Conservation (phyloP, 1,140 invertebrate species). For the Drosophila nigrodunni region DNA sequence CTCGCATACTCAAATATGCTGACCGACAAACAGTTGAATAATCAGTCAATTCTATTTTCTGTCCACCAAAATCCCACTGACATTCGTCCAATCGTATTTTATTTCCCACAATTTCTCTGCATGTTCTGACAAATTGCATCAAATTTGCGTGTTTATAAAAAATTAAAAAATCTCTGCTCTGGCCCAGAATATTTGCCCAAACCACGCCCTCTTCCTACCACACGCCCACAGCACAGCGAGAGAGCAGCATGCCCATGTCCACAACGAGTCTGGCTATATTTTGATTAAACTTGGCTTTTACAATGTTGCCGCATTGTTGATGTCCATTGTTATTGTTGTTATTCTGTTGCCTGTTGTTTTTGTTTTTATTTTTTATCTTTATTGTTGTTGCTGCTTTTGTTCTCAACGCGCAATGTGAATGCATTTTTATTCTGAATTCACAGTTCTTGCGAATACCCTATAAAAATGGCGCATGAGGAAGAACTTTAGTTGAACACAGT, state of each 20-base stretch:
- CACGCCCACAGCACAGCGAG: not conserved
- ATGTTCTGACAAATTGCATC: constrained; percentile 56
- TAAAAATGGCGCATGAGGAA: not conserved
- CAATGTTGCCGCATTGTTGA: constrained; percentile 51
- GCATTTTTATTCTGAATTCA: constrained; percentile 52
- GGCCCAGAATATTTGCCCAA: constrained; percentile 16
- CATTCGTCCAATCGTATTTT: not conserved
- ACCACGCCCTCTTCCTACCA: constrained; percentile 12
- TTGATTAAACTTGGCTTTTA: constrained; percentile 81
- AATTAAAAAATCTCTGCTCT: constrained; percentile 68
- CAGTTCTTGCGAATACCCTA: constrained; percentile 30
- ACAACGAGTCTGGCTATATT: constrained; percentile 44
- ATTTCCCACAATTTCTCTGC: constrained; percentile 36
- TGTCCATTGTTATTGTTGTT: constrained; percentile 54
- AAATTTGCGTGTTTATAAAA: constrained; percentile 79
- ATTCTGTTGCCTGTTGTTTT: not conserved
- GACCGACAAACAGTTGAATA: constrained; percentile 50
- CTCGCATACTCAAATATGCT: constrained; percentile 51
- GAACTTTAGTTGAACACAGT: not conserved
- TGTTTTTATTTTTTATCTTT: constrained; percentile 16
- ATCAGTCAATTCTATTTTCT: constrained; percentile 22
- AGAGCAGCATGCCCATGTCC: constrained; percentile 15
- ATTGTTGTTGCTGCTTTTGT: constrained; percentile 31
- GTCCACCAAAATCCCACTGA: not conserved
- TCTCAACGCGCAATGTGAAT: constrained; percentile 28